phyloP scores from a whole-genome alignment of 2,113 vertebrate species.

The Panthera uncia region DNA sequence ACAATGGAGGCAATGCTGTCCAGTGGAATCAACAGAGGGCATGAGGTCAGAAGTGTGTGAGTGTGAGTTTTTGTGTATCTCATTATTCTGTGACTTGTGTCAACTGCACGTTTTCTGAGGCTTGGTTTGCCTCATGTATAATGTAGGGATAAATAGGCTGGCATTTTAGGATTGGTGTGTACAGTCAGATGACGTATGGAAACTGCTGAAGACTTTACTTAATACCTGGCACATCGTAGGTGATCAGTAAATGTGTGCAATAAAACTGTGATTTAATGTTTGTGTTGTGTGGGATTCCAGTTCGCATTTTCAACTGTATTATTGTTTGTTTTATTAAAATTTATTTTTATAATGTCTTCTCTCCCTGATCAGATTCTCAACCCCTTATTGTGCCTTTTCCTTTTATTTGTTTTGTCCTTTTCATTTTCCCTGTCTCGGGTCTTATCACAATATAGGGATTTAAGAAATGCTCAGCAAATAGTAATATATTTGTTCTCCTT shows the following conservation, averaged over 20 bases:
- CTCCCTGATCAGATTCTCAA: not conserved
- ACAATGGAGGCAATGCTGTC: not conserved
- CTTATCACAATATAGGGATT: not conserved
- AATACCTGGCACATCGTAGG: not conserved
- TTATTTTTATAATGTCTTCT: not conserved
- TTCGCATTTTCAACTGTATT: not conserved
- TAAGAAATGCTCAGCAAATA: slow-evolving; percentile 19
- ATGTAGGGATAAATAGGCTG: not conserved
- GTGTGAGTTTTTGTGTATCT: not conserved
- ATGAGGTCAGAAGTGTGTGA: not conserved
- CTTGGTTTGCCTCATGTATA: not conserved
- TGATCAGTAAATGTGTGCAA: no score
- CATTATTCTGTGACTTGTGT: not conserved
- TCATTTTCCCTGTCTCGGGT: not conserved
- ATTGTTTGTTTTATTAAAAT: not conserved
- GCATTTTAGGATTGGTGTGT: not conserved
- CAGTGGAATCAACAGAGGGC: not conserved
- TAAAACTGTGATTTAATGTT: not conserved
- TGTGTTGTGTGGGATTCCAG: not conserved
- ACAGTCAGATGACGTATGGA: not conserved
- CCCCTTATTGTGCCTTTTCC: not conserved
- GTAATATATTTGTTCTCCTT: not conserved
- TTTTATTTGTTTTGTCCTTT: not conserved
- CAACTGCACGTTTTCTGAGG: not conserved
- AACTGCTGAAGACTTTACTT: not conserved